phyloP scores from a whole-genome alignment of 2,888 invertebrate genomes.

The Trichacis sp. region DNA sequence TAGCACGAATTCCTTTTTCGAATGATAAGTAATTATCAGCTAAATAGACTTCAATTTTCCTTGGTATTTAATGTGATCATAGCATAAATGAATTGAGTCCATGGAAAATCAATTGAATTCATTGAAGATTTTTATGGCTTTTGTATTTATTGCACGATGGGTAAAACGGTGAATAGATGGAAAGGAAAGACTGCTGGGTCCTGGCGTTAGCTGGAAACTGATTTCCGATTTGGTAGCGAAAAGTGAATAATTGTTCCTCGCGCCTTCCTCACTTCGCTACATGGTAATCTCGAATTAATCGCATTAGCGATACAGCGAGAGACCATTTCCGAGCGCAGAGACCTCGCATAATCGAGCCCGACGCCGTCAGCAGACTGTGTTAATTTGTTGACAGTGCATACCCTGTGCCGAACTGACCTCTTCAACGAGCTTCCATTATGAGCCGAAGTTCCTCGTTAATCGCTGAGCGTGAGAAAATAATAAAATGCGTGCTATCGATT shows the following conservation, averaged over 20 bases:
- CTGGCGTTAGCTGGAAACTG: neutral
- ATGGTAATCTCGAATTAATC: constrained; percentile 51
- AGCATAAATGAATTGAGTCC: too few species aligned
- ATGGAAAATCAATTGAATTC: too few species aligned
- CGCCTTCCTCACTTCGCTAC: constrained; percentile 29
- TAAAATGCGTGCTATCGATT: too few species aligned
- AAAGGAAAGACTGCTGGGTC: too few species aligned
- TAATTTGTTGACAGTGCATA: constrained; percentile 38
- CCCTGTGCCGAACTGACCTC: constrained; percentile 7
- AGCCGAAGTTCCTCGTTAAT: neutral
- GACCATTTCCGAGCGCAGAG: constrained; percentile 32
- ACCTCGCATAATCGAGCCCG: constrained; percentile 39
- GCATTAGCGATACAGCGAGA: constrained; percentile 44
- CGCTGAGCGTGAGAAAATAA: constrained; percentile 1
- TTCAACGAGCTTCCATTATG: constrained; percentile 3
- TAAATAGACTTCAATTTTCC: too few species aligned
- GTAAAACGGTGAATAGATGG: too few species aligned
- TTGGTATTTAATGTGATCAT: too few species aligned
- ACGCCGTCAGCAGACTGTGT: constrained; percentile 26
- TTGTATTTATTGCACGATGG: too few species aligned
- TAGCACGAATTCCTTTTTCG: too few species aligned
- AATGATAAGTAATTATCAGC: too few species aligned
- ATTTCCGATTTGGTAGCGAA: neutral
- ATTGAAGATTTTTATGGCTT: too few species aligned
- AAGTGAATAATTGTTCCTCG: constrained; percentile 4